Percentiles rank a stretch among this genome's conserved stretches.
Conservation (phyloP, 2,113 vertebrate genomes). For the Psittacus erithacus region DNA sequence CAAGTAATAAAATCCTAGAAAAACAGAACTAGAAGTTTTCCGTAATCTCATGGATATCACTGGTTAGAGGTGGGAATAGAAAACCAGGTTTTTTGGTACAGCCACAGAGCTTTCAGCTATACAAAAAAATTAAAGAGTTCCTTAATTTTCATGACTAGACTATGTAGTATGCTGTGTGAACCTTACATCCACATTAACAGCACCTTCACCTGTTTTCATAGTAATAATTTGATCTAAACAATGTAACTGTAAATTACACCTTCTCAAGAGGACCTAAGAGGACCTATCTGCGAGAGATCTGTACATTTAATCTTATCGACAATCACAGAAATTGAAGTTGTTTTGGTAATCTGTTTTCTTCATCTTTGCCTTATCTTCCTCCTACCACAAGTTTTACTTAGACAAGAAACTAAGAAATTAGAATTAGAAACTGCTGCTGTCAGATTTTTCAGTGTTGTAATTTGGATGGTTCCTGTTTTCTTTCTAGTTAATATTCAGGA, state of each 20-base stretch:
- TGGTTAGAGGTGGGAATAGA: background rate
- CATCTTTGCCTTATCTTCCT: background rate
- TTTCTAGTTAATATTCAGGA: background rate
- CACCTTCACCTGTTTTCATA: background rate
- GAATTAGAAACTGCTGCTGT: background rate
- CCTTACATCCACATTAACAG: background rate
- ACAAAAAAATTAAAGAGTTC: accelerated
- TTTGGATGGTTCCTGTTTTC: background rate
- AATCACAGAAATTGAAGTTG: background rate
- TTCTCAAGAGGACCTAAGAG: background rate
- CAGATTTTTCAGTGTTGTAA: background rate
- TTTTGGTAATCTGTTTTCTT: background rate
- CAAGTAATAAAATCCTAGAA: background rate
- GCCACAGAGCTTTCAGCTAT: background rate
- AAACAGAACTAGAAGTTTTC: background rate
- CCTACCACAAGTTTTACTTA: background rate
- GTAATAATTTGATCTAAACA: background rate
- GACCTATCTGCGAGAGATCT: background rate
- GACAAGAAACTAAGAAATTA: background rate
- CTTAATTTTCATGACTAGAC: background rate
- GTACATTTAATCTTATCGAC: background rate
- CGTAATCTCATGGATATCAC: background rate
- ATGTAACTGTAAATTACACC: background rate
- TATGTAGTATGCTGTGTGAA: background rate
- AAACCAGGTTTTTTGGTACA: background rate